These are phyloP conservation scores for Hydrolagus colliei DNA, from an alignment of 2,797 vertebrate genomes.

Conservation along the genomic window DNA sequence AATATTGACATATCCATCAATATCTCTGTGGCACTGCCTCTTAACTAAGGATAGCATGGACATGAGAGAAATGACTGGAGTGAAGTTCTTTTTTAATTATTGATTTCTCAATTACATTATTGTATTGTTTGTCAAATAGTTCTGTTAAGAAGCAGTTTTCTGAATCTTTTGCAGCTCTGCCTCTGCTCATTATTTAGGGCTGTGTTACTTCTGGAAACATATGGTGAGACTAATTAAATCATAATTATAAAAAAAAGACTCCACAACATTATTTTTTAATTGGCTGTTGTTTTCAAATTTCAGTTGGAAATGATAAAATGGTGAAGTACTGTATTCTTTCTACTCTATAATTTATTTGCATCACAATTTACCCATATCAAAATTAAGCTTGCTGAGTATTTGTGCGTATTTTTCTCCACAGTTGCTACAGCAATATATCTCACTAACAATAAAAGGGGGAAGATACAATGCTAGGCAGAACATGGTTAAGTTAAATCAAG, in stretches of 20 bases:
- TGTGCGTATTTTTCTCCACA: conserved; percentile 16
- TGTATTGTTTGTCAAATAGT: too few species aligned
- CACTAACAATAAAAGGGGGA: conserved; percentile 51
- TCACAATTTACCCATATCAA: neutral
- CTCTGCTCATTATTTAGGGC: neutral
- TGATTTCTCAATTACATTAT: too few species aligned
- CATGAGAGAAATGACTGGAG: too few species aligned
- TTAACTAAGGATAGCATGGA: too few species aligned
- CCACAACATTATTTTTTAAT: conserved; percentile 5
- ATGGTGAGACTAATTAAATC: neutral
- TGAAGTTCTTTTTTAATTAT: too few species aligned
- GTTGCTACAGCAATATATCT: neutral
- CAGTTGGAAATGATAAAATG: conserved; percentile 11
- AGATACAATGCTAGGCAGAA: conserved; percentile 56
- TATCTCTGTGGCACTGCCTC: too few species aligned
- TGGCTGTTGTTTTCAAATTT: conserved; percentile 10
- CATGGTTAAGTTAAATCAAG: conserved; percentile 51
- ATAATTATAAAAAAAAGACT: neutral
- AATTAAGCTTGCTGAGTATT: neutral
- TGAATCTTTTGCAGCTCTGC: too few species aligned
- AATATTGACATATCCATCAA: too few species aligned
- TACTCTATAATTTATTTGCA: neutral
- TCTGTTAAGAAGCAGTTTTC: too few species aligned
- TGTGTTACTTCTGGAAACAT: neutral
- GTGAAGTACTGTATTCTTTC: neutral